These are phyloP conservation scores for Acleris cristana DNA, from an alignment of 2,888 invertebrate species.

Conservation along the genomic window DNA sequence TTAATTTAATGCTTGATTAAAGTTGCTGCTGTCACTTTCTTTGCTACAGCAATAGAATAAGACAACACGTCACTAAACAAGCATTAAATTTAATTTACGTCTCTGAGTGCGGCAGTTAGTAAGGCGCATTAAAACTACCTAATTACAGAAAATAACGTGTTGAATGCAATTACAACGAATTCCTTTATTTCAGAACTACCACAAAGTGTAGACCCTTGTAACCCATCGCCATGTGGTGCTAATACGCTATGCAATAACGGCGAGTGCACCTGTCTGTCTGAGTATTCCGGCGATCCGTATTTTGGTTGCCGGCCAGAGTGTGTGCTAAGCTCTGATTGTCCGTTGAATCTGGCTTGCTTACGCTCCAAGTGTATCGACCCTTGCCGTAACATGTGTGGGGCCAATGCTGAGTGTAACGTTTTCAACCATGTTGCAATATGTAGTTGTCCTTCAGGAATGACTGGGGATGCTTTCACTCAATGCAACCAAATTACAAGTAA, in stretches of 20 bases:
- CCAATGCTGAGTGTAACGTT: constrained; percentile 90
- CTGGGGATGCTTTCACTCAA: constrained; percentile 88
- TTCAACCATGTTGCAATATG: constrained; percentile 88
- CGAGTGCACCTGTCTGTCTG: constrained; percentile 88
- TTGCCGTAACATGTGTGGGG: constrained; percentile 92
- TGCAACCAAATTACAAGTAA: constrained; percentile 85
- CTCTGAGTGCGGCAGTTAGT: too few species aligned
- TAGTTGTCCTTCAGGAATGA: constrained; percentile 85
- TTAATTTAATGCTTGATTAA: too few species aligned
- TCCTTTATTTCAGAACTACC: constrained; percentile 54
- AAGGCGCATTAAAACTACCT: too few species aligned
- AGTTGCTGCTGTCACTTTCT: too few species aligned
- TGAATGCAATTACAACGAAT: constrained; percentile 12
- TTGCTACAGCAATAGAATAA: too few species aligned
- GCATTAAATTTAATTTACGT: too few species aligned
- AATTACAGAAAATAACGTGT: too few species aligned
- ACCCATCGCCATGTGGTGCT: constrained; percentile 90
- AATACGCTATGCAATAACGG: constrained; percentile 90
- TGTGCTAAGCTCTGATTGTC: constrained; percentile 90
- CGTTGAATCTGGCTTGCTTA: constrained; percentile 89
- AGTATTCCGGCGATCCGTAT: constrained; percentile 91
- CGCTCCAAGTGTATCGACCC: constrained; percentile 93
- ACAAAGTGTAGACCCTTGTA: constrained; percentile 85
- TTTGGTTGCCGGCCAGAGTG: constrained; percentile 92
- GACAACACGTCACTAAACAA: too few species aligned